Percentiles rank a stretch among this genome's conserved stretches.
These are phyloP conservation scores for Isurus oxyrinchus DNA, from an alignment of 2,113 vertebrate genomes.

Conservation along the genomic window DNA sequence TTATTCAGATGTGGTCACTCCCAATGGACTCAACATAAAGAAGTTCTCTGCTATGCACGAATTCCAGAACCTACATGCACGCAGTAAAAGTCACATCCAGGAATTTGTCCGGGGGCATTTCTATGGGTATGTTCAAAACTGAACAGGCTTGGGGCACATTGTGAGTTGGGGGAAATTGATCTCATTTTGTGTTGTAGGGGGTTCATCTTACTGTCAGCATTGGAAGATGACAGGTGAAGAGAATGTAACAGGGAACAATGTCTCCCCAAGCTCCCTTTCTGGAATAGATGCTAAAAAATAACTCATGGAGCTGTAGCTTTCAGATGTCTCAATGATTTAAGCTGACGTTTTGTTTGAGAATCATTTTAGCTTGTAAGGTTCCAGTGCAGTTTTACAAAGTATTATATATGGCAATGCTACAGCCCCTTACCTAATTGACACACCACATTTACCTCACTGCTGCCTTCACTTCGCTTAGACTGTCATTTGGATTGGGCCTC, in stretches of 20 bases:
- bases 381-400: not conserved
- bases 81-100: conserved; percentile 84
- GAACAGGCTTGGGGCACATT: not conserved
- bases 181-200: not conserved
- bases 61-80: conserved; percentile 88
- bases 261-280: not conserved
- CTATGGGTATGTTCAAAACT: conserved; percentile 66
- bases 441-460: not conserved
- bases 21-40: conserved; percentile 86
- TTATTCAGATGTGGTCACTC: conserved; percentile 73
- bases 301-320: not conserved
- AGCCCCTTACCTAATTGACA: not conserved
- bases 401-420: not conserved
- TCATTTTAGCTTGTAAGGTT: not conserved
- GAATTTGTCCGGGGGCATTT: conserved; percentile 89
- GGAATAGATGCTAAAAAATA: not conserved
- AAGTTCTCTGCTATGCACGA: conserved; percentile 92
- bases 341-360: not conserved
- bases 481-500: not conserved
- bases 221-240: not conserved
- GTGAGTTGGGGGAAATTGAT: not conserved
- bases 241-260: not conserved
- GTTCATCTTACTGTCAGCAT: not conserved
- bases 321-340: not conserved
- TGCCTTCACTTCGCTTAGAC: not conserved